Conservation (phyloP, 2,797 vertebrate species). For the Malurus leucopterus region DNA sequence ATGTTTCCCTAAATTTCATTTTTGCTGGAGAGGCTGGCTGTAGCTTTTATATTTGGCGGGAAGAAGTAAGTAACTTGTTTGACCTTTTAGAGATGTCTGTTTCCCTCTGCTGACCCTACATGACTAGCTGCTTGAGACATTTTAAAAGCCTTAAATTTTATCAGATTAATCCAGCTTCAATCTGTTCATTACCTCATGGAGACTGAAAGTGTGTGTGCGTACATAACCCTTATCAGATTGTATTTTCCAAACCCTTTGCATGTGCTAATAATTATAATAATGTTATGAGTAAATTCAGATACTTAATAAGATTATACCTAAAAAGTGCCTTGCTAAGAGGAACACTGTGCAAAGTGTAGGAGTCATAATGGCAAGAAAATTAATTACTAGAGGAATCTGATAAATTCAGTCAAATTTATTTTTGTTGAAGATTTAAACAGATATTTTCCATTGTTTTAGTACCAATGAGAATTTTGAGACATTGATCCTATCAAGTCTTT, state of each 20-base stretch:
- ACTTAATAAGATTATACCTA: background rate
- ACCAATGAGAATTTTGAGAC: background rate
- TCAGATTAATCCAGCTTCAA: background rate
- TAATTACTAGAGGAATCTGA: background rate
- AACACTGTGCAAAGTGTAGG: background rate
- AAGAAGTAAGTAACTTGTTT: background rate
- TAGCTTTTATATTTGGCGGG: background rate
- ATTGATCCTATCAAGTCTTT: background rate
- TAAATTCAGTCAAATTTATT: background rate
- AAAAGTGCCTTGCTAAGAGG: background rate
- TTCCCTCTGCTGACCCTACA: background rate
- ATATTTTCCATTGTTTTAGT: background rate
- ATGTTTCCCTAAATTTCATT: background rate
- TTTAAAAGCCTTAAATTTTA: background rate
- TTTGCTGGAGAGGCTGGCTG: background rate
- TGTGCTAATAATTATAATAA: background rate
- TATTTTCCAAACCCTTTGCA: background rate
- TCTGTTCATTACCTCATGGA: background rate
- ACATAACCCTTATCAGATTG: background rate
- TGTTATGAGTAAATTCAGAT: background rate
- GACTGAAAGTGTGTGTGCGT: background rate
- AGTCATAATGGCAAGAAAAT: background rate
- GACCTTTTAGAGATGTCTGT: background rate
- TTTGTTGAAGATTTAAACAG: background rate
- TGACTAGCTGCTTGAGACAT: background rate